Conservation (phyloP, 2,113 vertebrate genomes). For the Crotalus helleri region DNA sequence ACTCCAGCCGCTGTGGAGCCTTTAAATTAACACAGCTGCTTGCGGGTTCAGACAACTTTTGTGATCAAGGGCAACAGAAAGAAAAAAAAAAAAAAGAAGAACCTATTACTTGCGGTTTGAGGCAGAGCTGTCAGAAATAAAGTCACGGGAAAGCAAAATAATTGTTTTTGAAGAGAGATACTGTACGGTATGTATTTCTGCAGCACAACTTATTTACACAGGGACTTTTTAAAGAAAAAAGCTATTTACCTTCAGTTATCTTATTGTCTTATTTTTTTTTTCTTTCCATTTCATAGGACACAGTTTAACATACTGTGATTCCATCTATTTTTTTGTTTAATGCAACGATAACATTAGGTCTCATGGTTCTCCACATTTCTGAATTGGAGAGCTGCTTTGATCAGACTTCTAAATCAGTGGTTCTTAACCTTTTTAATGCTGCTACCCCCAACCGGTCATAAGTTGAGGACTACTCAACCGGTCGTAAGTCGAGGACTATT, state of each 20-base stretch:
- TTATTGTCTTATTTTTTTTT: background rate
- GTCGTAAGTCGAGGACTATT: too few relatives aligned
- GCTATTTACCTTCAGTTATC: background rate
- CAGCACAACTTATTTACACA: background rate
- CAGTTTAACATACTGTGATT: background rate
- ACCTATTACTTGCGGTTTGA: background rate
- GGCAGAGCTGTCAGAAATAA: background rate
- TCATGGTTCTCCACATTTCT: background rate
- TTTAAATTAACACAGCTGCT: conserved; percentile 11
- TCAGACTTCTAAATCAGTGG: background rate
- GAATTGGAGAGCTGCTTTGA: background rate
- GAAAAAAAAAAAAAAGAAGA: too few relatives aligned
- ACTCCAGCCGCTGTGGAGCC: background rate
- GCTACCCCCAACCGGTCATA: too few relatives aligned
- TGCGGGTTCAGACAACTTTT: background rate
- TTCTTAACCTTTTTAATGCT: too few relatives aligned
- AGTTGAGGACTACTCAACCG: too few relatives aligned
- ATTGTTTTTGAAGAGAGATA: conserved; percentile 4
- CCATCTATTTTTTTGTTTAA: background rate
- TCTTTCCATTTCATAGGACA: background rate
- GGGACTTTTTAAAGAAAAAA: background rate
- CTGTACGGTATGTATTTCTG: background rate
- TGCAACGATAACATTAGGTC: background rate
- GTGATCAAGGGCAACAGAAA: background rate
- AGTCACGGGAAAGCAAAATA: background rate